Conservation (phyloP, 2,113 vertebrate genomes). For the Ranitomeya variabilis region DNA sequence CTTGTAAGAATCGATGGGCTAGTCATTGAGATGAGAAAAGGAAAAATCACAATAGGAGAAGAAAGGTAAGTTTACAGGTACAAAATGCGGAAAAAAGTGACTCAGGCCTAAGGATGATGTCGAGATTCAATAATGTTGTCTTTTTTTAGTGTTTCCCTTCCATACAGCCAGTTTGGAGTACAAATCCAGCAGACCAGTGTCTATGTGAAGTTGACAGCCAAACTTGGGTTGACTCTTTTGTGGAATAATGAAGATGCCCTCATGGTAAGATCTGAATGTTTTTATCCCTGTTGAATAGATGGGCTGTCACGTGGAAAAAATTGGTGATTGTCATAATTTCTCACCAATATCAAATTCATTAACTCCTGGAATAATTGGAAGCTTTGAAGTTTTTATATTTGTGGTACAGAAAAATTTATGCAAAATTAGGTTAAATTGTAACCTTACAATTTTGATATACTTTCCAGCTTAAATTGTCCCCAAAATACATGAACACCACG, state of each 20-base stretch:
- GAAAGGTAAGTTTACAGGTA: constrained; percentile 16
- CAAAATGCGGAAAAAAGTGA: background rate
- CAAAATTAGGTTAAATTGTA: background rate
- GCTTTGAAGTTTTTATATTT: background rate
- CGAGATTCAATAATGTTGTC: background rate
- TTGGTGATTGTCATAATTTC: background rate
- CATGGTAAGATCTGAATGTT: constrained; percentile 65
- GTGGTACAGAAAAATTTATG: background rate
- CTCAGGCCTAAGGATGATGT: background rate
- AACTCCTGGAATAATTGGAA: background rate
- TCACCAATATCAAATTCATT: background rate
- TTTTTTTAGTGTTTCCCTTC: constrained; percentile 65
- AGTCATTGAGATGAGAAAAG: constrained; percentile 49
- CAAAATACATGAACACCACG: constrained; percentile 42
- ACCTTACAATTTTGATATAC: background rate
- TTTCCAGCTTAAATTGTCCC: constrained; percentile 11
- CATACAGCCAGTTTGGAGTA: constrained; percentile 62
- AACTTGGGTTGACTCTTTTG: constrained; percentile 65
- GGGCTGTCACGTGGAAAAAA: too few relatives aligned
- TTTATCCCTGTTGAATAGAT: background rate
- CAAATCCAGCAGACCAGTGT: constrained; percentile 59
- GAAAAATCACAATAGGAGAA: constrained; percentile 15
- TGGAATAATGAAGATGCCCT: constrained; percentile 77
- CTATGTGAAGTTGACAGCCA: constrained; percentile 64
- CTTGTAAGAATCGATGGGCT: constrained; percentile 51